Conservation (phyloP, 2,113 vertebrate genomes). For the Oostethus manadensis region DNA sequence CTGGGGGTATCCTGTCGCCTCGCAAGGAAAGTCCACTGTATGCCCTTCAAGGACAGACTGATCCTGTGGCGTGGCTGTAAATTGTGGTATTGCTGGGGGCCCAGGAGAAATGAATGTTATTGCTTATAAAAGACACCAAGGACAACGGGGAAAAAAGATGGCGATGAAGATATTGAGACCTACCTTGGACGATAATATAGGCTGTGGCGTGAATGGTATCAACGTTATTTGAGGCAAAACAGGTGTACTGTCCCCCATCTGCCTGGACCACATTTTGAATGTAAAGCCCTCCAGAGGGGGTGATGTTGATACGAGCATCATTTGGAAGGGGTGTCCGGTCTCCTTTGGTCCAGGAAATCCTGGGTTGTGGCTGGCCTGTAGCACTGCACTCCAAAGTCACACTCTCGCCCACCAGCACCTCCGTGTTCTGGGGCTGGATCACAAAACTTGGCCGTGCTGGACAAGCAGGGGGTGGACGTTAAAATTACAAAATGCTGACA, state of each 20-base stretch:
- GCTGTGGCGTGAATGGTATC: conserved; percentile 89
- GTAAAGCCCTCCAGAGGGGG: conserved; percentile 88
- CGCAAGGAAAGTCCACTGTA: conserved; percentile 90
- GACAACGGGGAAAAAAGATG: not conserved
- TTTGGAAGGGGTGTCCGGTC: conserved; percentile 84
- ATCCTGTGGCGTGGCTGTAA: conserved; percentile 88
- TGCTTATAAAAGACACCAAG: not conserved
- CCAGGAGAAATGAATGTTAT: not conserved
- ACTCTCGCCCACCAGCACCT: conserved; percentile 93
- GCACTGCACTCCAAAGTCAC: conserved; percentile 96
- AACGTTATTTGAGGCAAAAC: conserved; percentile 88
- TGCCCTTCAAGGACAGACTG: conserved; percentile 86
- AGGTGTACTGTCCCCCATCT: conserved; percentile 89
- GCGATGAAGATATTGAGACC: conserved; percentile 4
- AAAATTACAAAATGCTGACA: not conserved
- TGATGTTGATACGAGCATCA: conserved; percentile 84
- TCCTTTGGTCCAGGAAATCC: conserved; percentile 86
- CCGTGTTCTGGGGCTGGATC: conserved; percentile 96
- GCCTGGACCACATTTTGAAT: conserved; percentile 86
- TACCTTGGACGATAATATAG: conserved; percentile 93
- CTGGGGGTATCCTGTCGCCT: conserved; percentile 85
- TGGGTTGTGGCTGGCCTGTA: conserved; percentile 85
- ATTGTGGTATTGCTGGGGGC: conserved; percentile 82
- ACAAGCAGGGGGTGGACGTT: conserved; percentile 5
- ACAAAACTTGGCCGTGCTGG: conserved; percentile 91